Evolutionary conservation across 2,888 invertebrate genomes (phyloP), one percentile per base, ranked within the genome.

Genomic region (Theretra japonica): DNA sequence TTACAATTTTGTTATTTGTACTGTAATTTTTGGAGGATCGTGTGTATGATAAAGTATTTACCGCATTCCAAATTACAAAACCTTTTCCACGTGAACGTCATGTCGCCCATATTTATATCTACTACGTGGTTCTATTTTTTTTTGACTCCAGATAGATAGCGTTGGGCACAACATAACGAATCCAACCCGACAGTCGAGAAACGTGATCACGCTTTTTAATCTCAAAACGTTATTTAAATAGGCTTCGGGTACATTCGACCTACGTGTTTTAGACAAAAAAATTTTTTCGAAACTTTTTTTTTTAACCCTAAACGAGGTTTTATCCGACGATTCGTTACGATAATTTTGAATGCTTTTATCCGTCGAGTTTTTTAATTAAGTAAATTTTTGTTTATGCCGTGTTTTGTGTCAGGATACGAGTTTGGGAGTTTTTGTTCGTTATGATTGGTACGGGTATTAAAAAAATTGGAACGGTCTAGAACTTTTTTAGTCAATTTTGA

Each of bases 171-270:
- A 48, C 65, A 48, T 65, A 65, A 65, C 65, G 65, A 65, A 65
- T 65, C 23, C 65, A 48, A 48, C 23, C 65, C 65, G 65, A 65
- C 65, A 41, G 23, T 65, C 65, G 41, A 65, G 41, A 65, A 65
- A 65, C 65, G 65, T 65, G 65, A 48, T 65, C 65, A 65, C 65
- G 65, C 23, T 65, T 65, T 65, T 65, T 65, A 65, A 65, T 65
- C 65, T 65, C 25, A 23, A 48, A 65, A 65, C 65, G n/a, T 65
- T 65, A 65, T 48, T 65, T 65, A 65, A 65, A 65, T 65, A 65
- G 65, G 23, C 65, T 48, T 41, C 65, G 65, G 48, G 65, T 65
- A 65, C 48, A 21, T 23, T 48, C 48, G 33, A 65, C 65, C 58
- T 28, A 65, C 48, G 48, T 21, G 65, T 65, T 33, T 41, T 65